phyloP scores from a whole-genome alignment of 2,888 invertebrate genomes.

The Mesopsocus fuscifrons region DNA sequence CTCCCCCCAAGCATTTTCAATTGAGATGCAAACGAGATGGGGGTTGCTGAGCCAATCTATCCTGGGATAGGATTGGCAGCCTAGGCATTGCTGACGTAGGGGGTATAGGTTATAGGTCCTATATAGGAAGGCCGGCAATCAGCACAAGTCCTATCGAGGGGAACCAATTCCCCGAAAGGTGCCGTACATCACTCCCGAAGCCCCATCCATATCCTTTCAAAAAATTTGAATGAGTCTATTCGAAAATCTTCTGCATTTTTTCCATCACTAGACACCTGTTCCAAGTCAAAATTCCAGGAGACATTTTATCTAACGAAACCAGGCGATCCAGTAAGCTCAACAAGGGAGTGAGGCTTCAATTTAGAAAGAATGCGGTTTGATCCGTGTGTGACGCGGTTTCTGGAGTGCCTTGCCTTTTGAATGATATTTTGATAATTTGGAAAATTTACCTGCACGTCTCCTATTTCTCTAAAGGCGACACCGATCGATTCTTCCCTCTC shows the following conservation, averaged over 20 bases:
- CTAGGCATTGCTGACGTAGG: no score
- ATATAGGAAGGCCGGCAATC: no score
- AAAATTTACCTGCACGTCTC: background rate
- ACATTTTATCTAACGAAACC: background rate
- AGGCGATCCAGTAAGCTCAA: background rate
- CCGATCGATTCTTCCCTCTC: no score
- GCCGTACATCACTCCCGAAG: no score
- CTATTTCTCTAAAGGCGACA: no score
- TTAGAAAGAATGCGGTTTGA: background rate
- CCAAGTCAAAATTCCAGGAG: background rate
- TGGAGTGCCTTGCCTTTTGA: slow-evolving; percentile 3
- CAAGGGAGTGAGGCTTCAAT: background rate
- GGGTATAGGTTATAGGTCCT: no score
- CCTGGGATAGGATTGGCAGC: no score
- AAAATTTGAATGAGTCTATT: slow-evolving; percentile 4
- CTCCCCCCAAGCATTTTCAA: no score
- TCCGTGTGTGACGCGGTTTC: slow-evolving; percentile 2
- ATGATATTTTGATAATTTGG: slow-evolving; percentile 6
- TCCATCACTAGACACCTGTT: slow-evolving; percentile 5
- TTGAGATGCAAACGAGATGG: no score
- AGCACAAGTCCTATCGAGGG: no score
- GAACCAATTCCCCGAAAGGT: no score
- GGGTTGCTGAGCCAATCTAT: no score
- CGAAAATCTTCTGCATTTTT: slow-evolving; percentile 2
- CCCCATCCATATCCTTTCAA: background rate